phyloP scores from a whole-genome alignment of 1,140 invertebrate species.

The Agrypnia vestita region DNA sequence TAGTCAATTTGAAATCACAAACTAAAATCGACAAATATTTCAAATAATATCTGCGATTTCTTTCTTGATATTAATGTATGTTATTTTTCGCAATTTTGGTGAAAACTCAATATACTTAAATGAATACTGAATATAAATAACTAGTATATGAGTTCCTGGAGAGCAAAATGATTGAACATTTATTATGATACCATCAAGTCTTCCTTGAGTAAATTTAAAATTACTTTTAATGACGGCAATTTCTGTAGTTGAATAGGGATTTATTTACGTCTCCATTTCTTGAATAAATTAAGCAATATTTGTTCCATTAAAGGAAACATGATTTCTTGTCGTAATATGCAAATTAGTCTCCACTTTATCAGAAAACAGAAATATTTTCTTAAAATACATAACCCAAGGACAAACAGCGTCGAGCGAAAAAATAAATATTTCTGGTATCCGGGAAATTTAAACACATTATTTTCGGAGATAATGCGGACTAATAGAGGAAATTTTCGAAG shows the following conservation, averaged over 20 bases:
- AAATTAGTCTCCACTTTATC: constrained; percentile 38
- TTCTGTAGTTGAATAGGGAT: constrained; percentile 18
- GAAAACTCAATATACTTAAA: too few species aligned
- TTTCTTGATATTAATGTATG: too few species aligned
- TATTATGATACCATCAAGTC: background rate
- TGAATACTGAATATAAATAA: too few species aligned
- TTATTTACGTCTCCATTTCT: constrained; percentile 25
- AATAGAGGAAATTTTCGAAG: too few species aligned
- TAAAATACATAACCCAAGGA: background rate
- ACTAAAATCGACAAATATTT: too few species aligned
- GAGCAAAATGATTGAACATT: constrained; percentile 6
- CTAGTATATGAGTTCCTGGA: too few species aligned
- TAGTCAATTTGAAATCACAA: too few species aligned
- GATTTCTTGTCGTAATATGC: constrained; percentile 37
- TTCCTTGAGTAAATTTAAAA: background rate
- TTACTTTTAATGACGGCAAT: constrained; percentile 16
- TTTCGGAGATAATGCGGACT: background rate
- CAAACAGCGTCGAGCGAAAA: constrained; percentile 1
- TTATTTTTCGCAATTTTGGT: too few species aligned
- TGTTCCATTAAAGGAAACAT: constrained; percentile 42
- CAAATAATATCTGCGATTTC: too few species aligned
- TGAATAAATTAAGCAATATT: constrained; percentile 38
- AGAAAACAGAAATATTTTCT: constrained; percentile 17
- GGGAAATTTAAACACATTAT: constrained; percentile 12
- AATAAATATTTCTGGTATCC: constrained; percentile 3